Percentiles rank a stretch among this genome's conserved stretches.
Conservation (phyloP, 2,888 invertebrate species). For the Ariolimax columbianus region DNA sequence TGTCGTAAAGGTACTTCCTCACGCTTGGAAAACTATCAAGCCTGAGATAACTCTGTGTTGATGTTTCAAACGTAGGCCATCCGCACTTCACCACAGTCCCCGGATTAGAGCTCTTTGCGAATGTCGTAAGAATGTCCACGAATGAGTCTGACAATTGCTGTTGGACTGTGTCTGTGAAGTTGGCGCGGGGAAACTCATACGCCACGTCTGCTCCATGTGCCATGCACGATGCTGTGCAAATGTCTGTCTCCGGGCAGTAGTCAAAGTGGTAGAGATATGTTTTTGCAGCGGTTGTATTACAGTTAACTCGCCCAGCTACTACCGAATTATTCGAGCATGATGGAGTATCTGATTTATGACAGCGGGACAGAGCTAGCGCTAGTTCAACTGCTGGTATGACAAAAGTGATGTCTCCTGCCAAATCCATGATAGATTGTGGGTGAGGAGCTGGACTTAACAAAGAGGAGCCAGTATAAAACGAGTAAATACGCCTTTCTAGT, state of each 20-base stretch:
- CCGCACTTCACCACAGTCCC: conserved; percentile 9
- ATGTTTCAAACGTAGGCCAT: conserved; percentile 35
- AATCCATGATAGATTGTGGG: conserved; percentile 17
- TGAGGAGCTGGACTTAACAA: not conserved
- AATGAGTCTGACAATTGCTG: conserved; percentile 33
- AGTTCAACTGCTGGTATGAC: conserved; percentile 36
- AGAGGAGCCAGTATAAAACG: conserved; percentile 26
- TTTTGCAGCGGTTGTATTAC: not conserved
- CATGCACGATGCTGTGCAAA: conserved; percentile 15
- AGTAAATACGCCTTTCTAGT: conserved; percentile 3
- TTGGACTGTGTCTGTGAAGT: conserved; percentile 10
- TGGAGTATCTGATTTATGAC: not conserved
- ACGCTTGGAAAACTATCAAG: conserved; percentile 3
- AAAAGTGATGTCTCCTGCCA: conserved; percentile 30
- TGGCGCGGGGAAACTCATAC: conserved; percentile 30
- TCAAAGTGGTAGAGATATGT: conserved; percentile 37
- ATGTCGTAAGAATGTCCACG: conserved; percentile 29
- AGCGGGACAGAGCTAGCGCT: conserved; percentile 26
- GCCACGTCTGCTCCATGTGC: conserved; percentile 28
- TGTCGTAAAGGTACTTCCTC: conserved; percentile 6
- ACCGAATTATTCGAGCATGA: not conserved
- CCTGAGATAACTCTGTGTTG: conserved; percentile 16
- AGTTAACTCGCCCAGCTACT: not conserved
- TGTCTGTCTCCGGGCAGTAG: conserved; percentile 28
- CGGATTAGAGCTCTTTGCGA: conserved; percentile 33